These are phyloP conservation scores for Proterorhinus semilunaris DNA, from an alignment of 2,113 vertebrate species.

Conservation along the genomic window DNA sequence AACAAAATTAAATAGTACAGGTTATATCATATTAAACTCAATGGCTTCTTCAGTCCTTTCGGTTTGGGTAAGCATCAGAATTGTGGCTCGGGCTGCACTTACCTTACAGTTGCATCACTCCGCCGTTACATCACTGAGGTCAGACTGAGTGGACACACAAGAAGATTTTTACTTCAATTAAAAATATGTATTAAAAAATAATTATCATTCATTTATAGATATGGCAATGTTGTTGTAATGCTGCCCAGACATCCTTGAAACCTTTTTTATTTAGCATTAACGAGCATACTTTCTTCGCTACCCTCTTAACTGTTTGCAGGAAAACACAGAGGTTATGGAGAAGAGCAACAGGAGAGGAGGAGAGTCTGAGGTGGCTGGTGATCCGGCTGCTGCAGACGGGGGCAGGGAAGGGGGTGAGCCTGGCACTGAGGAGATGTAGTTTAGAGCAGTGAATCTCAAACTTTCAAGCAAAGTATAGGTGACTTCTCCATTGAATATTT, in stretches of 20 bases:
- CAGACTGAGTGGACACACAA: neutral
- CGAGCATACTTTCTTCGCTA: neutral
- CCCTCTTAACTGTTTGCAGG: neutral
- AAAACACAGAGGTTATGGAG: neutral
- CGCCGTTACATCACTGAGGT: conserved; percentile 31
- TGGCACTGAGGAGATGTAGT: no score
- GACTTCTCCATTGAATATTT: no score
- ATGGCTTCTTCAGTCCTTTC: conserved; percentile 10
- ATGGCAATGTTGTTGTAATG: no score
- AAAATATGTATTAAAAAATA: no score
- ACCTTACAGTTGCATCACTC: conserved; percentile 36
- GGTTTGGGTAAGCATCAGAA: conserved; percentile 10
- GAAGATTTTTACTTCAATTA: neutral
- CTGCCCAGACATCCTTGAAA: no score
- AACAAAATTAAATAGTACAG: neutral
- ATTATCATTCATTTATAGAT: no score
- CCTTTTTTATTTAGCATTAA: no score
- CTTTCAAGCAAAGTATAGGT: no score
- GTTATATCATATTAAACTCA: conserved; percentile 18
- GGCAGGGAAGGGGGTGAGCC: no score
- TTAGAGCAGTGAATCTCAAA: no score
- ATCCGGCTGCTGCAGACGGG: neutral
- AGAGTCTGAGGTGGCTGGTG: neutral
- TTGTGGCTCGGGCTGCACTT: conserved; percentile 23
- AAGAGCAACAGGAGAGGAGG: neutral